Evolutionary conservation across 2,888 invertebrate species (phyloP).

Genomic region (Protophormia terraenovae): DNA sequence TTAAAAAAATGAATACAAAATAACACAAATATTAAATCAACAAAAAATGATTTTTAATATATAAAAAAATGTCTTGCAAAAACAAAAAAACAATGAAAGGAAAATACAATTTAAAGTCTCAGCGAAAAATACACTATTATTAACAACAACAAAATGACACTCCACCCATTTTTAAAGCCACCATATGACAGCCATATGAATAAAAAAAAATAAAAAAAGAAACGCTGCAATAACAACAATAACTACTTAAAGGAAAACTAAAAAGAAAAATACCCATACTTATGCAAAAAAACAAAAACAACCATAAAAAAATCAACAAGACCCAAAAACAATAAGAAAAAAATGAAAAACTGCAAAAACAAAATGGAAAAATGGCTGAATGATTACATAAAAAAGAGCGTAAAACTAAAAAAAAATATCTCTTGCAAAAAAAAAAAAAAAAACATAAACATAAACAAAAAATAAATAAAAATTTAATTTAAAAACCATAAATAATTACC

Average conservation of each 20-base stretch:
- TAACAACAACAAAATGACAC: constrained; percentile 57
- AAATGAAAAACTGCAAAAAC: constrained; percentile 50
- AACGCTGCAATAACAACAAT: constrained; percentile 29
- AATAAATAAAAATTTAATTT: not conserved
- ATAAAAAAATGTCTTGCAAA: not conserved
- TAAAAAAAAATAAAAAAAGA: constrained; percentile 9
- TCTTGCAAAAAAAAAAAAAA: not conserved
- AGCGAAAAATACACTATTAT: no score
- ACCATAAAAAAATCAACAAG: constrained; percentile 43
- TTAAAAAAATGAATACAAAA: no score
- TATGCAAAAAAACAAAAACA: constrained; percentile 6
- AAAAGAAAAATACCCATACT: constrained; percentile 31
- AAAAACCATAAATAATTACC: no score
- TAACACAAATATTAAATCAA: no score
- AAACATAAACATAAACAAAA: not conserved
- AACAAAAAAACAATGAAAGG: not conserved
- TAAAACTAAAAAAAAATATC: not conserved
- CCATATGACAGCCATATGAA: constrained; percentile 67
- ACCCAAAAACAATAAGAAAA: constrained; percentile 39
- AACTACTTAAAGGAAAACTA: constrained; percentile 37
- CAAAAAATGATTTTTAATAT: no score
- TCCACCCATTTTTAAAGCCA: constrained; percentile 66
- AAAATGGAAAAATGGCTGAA: constrained; percentile 66
- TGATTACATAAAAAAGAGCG: constrained; percentile 49
- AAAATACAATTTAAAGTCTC: constrained; percentile 54